These are phyloP conservation scores for Tromatobia lineatoria DNA, from an alignment of 2,888 invertebrate species.

Conservation along the genomic window DNA sequence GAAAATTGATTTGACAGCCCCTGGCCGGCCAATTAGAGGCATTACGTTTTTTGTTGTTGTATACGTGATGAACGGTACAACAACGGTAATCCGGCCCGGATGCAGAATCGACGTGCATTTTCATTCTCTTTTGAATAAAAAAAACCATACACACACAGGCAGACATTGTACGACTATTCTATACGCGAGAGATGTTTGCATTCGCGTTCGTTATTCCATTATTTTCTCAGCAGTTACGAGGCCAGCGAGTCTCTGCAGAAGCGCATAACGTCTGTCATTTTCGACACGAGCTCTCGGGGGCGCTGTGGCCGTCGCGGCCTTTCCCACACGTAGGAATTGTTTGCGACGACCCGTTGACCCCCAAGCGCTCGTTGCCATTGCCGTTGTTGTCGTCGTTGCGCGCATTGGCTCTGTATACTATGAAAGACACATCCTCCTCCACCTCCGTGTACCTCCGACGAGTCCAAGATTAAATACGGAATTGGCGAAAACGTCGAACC, in stretches of 20 bases:
- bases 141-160: background rate
- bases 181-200: slow-evolving; percentile 33
- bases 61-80: background rate
- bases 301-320: slow-evolving; percentile 73
- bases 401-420: slow-evolving; percentile 73
- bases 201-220: slow-evolving; percentile 35
- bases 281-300: slow-evolving; percentile 71
- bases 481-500: background rate
- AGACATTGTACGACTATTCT: slow-evolving; percentile 24
- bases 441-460: slow-evolving; percentile 28
- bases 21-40: too few species aligned
- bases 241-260: slow-evolving; percentile 51
- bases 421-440: slow-evolving; percentile 77
- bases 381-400: slow-evolving; percentile 76
- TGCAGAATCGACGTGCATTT: background rate
- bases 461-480: slow-evolving; percentile 40
- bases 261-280: slow-evolving; percentile 74
- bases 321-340: slow-evolving; percentile 84
- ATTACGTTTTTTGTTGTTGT: background rate
- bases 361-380: slow-evolving; percentile 77
- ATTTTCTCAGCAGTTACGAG: slow-evolving; percentile 39
- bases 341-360: slow-evolving; percentile 83
- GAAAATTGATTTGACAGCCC: background rate
- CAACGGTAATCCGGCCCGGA: background rate
- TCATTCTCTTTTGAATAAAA: background rate